These are phyloP conservation scores for Trinorchestia longiramus DNA, from an alignment of 1,140 invertebrate species.

Conservation along the genomic window DNA sequence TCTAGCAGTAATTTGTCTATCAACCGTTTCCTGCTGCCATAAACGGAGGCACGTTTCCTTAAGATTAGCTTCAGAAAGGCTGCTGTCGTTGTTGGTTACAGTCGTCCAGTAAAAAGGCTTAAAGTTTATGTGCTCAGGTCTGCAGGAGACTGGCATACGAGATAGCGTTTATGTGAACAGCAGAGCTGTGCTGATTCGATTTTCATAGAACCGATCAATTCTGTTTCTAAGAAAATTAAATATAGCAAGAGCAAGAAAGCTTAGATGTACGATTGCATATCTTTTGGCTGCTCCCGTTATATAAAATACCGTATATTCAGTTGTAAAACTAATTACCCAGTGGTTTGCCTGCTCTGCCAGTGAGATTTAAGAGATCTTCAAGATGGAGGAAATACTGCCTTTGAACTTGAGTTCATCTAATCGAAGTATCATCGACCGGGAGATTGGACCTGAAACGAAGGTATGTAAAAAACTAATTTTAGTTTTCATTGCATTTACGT, in stretches of 20 bases:
- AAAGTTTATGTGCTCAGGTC: too few species aligned
- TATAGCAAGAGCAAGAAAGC: not conserved
- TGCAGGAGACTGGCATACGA: not conserved
- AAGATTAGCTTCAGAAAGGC: not conserved
- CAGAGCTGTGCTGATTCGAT: not conserved
- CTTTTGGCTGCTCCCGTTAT: not conserved
- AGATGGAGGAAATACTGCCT: not conserved
- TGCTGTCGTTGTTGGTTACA: not conserved
- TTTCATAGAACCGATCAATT: not conserved
- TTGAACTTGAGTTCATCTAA: not conserved
- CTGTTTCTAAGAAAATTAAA: not conserved
- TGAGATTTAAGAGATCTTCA: not conserved
- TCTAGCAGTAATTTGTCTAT: not conserved
- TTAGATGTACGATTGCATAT: not conserved
- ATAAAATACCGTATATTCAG: not conserved
- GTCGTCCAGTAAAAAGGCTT: not conserved
- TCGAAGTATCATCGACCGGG: not conserved
- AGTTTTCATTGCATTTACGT: not conserved
- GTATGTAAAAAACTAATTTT: not conserved
- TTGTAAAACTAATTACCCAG: not conserved
- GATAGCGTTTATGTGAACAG: not conserved
- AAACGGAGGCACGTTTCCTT: not conserved
- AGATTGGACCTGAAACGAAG: not conserved
- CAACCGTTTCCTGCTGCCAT: not conserved
- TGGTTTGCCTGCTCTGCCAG: not conserved